Percentiles rank a stretch among this genome's conserved stretches.
Evolutionary conservation across 2,113 vertebrate species (phyloP).

Genomic region (Gavia stellata): DNA sequence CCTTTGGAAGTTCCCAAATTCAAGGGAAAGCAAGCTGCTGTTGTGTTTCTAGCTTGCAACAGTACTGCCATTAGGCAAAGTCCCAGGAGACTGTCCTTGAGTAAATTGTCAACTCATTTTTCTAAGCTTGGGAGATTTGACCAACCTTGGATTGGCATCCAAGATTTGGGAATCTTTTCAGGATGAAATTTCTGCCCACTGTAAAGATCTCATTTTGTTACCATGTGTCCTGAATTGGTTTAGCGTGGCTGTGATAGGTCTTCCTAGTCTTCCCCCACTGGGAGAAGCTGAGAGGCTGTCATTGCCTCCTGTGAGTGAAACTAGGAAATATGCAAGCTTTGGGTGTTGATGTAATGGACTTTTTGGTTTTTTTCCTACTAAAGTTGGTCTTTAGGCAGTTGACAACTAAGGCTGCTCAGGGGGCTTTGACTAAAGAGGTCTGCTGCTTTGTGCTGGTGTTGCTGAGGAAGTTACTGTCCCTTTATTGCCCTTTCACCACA

Average conservation of each 20-base stretch:
- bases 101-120: not conserved
- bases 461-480: not conserved
- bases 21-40: not conserved
- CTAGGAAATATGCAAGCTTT: not conserved
- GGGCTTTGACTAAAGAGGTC: not conserved
- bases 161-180: not conserved
- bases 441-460: not conserved
- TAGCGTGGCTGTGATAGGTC: not conserved
- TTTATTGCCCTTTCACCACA: not conserved
- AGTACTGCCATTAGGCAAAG: not conserved
- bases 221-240: not conserved
- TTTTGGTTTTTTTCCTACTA: not conserved
- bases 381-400: not conserved
- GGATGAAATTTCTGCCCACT: not conserved
- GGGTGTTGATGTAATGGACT: not conserved
- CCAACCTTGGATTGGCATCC: not conserved
- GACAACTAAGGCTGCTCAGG: not conserved
- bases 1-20: not conserved
- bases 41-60: not conserved
- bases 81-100: not conserved
- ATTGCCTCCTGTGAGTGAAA: not conserved
- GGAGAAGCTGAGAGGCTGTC: not conserved
- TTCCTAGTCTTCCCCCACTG: not conserved
- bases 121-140: not conserved
- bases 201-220: not conserved